Percentiles rank a stretch among this genome's conserved stretches.
These are phyloP conservation scores for Pollimyrus isidori DNA, from an alignment of 2,113 vertebrate genomes.

Conservation along the genomic window DNA sequence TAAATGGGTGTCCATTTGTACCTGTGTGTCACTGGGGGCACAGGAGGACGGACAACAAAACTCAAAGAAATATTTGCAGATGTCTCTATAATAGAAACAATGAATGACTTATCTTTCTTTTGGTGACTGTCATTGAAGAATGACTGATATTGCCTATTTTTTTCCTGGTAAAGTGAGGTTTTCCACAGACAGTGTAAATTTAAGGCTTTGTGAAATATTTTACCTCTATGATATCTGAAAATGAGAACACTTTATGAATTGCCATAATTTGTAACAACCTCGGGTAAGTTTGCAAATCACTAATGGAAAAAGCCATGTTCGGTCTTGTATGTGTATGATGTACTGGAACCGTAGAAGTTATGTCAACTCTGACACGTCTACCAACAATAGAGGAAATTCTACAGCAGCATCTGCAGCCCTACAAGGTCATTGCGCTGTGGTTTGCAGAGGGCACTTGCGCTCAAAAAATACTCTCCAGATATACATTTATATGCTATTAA, in stretches of 20 bases:
- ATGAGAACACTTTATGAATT: neutral
- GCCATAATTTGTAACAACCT: neutral
- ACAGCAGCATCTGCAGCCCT: neutral
- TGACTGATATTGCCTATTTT: neutral
- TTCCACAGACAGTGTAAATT: neutral
- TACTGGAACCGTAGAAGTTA: neutral
- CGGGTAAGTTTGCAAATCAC: neutral
- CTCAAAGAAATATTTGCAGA: neutral
- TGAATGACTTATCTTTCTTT: neutral
- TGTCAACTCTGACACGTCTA: neutral
- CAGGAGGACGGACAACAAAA: neutral
- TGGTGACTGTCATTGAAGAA: neutral
- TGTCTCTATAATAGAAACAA: neutral
- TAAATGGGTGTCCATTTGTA: neutral
- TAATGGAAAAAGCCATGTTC: neutral
- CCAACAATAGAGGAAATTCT: neutral
- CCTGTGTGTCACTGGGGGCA: neutral
- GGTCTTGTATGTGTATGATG: neutral
- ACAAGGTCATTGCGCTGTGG: neutral
- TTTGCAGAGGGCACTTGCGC: neutral
- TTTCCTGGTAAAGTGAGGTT: neutral
- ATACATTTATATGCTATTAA: neutral
- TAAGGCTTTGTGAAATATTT: neutral
- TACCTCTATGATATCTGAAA: neutral
- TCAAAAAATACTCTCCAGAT: neutral